These are phyloP conservation scores for Meta bourneti DNA, from an alignment of 2,888 invertebrate species.

Conservation along the genomic window DNA sequence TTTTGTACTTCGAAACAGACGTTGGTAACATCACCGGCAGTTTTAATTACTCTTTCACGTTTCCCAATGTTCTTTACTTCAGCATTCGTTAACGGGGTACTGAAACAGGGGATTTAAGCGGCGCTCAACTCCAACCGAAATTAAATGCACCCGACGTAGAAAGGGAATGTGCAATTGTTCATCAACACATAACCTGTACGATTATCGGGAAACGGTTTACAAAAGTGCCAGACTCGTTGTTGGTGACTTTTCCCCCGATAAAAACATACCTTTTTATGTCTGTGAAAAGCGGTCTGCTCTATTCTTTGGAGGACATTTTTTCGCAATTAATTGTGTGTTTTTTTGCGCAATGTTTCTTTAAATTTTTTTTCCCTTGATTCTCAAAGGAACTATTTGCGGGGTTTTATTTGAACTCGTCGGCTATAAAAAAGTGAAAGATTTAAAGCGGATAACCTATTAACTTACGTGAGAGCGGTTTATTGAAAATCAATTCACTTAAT, in stretches of 20 bases:
- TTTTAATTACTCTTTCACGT: conserved; percentile 54
- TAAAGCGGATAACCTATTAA: neutral
- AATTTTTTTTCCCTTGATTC: neutral
- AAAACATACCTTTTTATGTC: neutral
- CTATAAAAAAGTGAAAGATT: neutral
- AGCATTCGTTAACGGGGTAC: conserved; percentile 24
- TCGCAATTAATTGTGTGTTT: neutral
- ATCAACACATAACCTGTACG: neutral
- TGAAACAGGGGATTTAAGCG: conserved; percentile 30
- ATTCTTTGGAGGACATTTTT: neutral
- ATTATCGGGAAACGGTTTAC: neutral
- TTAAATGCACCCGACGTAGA: conserved; percentile 14
- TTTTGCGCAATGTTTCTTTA: neutral
- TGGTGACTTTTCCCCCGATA: neutral
- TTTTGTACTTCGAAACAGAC: conserved; percentile 31
- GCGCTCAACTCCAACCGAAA: conserved; percentile 17
- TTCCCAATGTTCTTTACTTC: conserved; percentile 10
- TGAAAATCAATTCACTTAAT: neutral
- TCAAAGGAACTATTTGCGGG: neutral
- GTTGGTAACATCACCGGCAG: conserved; percentile 9
- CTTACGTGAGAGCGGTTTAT: neutral
- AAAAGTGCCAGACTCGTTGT: neutral
- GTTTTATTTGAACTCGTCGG: neutral
- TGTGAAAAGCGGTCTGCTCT: neutral
- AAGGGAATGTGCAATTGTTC: neutral